A percentile compares a stretch with the other conserved stretches of the same genome.
phyloP scores from a whole-genome alignment of 2,113 vertebrate species.

The Gobiocypris rarus region DNA sequence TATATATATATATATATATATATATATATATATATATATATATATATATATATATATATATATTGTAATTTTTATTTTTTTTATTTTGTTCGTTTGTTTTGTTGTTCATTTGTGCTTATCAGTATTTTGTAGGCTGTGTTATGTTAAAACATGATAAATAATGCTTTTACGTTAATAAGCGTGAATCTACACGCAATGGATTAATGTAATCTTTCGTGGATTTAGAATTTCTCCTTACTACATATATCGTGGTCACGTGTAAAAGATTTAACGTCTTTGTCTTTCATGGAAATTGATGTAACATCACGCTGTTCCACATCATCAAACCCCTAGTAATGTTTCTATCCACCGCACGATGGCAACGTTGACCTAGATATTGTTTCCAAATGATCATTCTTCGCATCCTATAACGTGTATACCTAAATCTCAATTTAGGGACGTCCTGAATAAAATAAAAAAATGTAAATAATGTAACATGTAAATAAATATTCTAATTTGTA shows the following conservation, averaged over 20 bases:
- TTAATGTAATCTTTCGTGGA: background rate
- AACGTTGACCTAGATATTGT: background rate
- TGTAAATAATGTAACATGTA: no score
- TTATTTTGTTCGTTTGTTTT: background rate
- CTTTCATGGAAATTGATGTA: background rate
- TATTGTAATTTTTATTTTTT: no score
- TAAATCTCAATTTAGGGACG: no score
- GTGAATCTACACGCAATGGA: background rate
- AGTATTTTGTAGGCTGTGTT: background rate
- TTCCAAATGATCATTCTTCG: background rate
- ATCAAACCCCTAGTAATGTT: background rate
- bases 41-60: no score
- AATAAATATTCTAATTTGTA: no score
- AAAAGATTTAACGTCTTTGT: background rate
- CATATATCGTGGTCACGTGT: background rate
- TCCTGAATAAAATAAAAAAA: no score
- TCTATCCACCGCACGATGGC: slow-evolving; percentile 32
- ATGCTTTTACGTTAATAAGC: background rate
- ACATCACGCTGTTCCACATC: background rate
- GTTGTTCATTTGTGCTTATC: background rate
- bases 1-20: no score
- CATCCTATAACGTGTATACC: no score
- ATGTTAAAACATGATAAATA: background rate
- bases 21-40: no score
- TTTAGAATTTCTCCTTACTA: background rate